Evolutionary conservation across 92 coral and sea anemone genomes (phyloP).

Genomic region (Porites rus): DNA sequence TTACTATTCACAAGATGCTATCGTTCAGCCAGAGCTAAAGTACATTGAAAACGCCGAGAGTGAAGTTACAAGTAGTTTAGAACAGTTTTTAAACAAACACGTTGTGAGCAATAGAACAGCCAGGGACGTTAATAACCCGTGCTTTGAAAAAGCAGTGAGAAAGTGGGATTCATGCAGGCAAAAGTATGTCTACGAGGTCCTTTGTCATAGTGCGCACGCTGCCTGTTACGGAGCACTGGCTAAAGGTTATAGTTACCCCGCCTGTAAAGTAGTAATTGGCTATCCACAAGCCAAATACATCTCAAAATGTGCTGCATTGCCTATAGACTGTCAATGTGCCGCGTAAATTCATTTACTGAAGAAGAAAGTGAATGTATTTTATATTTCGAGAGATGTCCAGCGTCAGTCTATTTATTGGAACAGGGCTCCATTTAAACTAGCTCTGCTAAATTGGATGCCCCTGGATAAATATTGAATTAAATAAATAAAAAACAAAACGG

Average conservation of each 20-base stretch:
- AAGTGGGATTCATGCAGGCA: conserved; percentile 4
- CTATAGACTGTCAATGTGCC: conserved; percentile 16
- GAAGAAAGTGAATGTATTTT: too few relatives aligned
- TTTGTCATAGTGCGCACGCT: neutral
- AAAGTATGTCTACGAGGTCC: neutral
- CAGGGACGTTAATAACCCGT: neutral
- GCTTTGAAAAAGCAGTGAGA: neutral
- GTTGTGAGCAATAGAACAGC: conserved; percentile 21
- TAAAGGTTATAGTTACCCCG: neutral
- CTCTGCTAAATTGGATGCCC: too few relatives aligned
- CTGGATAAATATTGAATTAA: too few relatives aligned
- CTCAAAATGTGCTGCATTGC: neutral
- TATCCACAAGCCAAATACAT: neutral
- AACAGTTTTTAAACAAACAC: neutral
- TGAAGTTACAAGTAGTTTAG: neutral
- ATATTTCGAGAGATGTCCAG: too few relatives aligned
- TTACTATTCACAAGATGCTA: neutral
- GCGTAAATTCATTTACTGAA: neutral
- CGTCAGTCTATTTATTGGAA: too few relatives aligned
- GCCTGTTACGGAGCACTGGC: neutral
- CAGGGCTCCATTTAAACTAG: too few relatives aligned
- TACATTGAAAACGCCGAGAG: neutral
- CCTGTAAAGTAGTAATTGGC: conserved; percentile 14
- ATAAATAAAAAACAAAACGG: too few relatives aligned
- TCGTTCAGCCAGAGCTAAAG: neutral